phyloP scores from a whole-genome alignment of 2,888 invertebrate species.

The Platerodrilus igneus region DNA sequence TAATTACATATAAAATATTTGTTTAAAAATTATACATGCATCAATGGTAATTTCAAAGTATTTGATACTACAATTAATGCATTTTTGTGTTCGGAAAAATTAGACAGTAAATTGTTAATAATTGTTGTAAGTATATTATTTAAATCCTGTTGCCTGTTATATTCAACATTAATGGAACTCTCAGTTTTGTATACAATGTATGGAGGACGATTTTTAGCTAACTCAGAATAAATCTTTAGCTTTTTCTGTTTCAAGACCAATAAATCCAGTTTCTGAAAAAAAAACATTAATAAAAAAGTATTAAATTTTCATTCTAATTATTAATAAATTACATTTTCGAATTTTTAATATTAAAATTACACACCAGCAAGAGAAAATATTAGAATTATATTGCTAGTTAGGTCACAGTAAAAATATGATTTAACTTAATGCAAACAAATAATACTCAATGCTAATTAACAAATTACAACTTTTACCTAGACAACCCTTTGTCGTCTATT shows the following conservation, averaged over 20 bases:
- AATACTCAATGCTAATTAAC: too few relatives aligned
- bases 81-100: conserved; percentile 58
- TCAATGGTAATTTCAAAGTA: conserved; percentile 47
- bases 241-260: conserved; percentile 67
- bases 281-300: conserved; percentile 15
- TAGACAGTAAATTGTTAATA: conserved; percentile 54
- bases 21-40: conserved; percentile 18
- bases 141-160: conserved; percentile 54
- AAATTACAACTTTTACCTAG: too few relatives aligned
- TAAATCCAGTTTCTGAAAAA: conserved; percentile 52
- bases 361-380: too few relatives aligned
- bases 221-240: conserved; percentile 55
- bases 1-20: conserved; percentile 3
- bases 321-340: too few relatives aligned
- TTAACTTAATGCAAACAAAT: too few relatives aligned
- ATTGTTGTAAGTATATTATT: conserved; percentile 57
- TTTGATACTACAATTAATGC: conserved; percentile 49
- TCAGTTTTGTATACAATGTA: conserved; percentile 43
- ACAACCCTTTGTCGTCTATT: too few relatives aligned
- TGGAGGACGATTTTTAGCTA: conserved; percentile 46
- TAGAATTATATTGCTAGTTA: too few relatives aligned
- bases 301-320: too few relatives aligned
- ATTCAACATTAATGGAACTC: conserved; percentile 52
- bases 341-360: too few relatives aligned
- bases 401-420: too few relatives aligned